Percentiles rank a stretch among this genome's conserved stretches.
These are phyloP conservation scores for Pseudochaenichthys georgianus DNA, from an alignment of 2,797 vertebrate species.

Conservation along the genomic window DNA sequence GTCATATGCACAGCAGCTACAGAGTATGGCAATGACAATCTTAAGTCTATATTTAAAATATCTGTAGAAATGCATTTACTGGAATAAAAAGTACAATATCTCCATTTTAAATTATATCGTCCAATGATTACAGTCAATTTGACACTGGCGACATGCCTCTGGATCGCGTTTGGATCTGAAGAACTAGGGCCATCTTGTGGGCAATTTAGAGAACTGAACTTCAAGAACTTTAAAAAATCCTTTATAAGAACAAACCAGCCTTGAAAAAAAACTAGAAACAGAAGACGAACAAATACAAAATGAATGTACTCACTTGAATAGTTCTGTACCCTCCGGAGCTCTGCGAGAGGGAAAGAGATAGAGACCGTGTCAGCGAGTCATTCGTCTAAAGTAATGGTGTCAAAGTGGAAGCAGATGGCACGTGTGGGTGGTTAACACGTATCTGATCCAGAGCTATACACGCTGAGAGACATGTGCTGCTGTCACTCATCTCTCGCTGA, in stretches of 20 bases:
- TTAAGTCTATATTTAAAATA: too few relatives aligned
- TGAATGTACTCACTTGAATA: slow-evolving; percentile 80
- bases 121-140: too few relatives aligned
- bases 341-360: slow-evolving; percentile 55
- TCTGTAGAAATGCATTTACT: too few relatives aligned
- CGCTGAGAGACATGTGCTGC: slow-evolving; percentile 56
- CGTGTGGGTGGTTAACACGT: slow-evolving; percentile 52
- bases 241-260: background rate
- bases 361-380: slow-evolving; percentile 23
- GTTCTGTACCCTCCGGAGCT: slow-evolving; percentile 85
- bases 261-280: background rate
- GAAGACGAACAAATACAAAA: background rate
- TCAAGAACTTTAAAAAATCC: background rate
- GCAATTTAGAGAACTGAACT: background rate
- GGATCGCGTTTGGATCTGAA: background rate
- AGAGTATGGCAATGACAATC: too few relatives aligned
- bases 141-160: fast-evolving
- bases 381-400: slow-evolving; percentile 45
- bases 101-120: too few relatives aligned
- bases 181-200: slow-evolving; percentile 50
- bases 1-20: too few relatives aligned
- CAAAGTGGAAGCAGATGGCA: slow-evolving; percentile 55
- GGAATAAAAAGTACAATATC: too few relatives aligned
- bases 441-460: slow-evolving; percentile 49
- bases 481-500: slow-evolving; percentile 60